Evolutionary conservation across 2,797 vertebrate species (phyloP), one percentile per base, ranked within the genome.

Genomic region (Nyctalus aviator): DNA sequence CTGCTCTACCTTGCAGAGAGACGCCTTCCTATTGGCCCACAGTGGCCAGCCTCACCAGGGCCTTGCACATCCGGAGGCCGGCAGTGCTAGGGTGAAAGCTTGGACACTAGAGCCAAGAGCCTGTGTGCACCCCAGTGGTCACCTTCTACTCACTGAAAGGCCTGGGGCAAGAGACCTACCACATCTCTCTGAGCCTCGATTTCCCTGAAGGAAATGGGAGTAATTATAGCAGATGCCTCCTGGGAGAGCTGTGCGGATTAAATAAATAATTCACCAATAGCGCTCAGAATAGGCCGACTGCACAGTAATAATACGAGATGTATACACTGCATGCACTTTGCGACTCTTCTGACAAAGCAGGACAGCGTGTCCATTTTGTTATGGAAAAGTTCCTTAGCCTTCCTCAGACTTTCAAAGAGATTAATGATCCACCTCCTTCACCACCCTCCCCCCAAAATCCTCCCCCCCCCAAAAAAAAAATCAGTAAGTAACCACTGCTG

Each of bases 211-310:
- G 94, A 90, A 97, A 95, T 78, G 55, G 84, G n/a, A 73, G 18
- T 84, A 66, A 85, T 77, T 84, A 75, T 11, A 81, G 46, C 25
- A 78, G 41, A 69, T 53, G 59, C 32, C 64, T 62, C 88, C 7
- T 27, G 53, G 32, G 50, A 90, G 46, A 62, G 41, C 25, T 88
- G 88, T 77, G 35, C 53, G 37, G 35, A 88, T 95, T 90, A 89
- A 94, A 94, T 84, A 91, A 93, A 88, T 93, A 87, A 94, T 92
- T 96, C 76, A 94, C 79, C 91, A 50, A 85, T 23, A 66, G 57
- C 32, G 53, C 64, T 87, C 44, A 68, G 46, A 46, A 55, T 17
- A 83, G 32, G 37, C 18, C 2, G 1, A 27, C n/a, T 48, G 46
- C 75, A 41, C 7, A 46, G n/a, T n/a, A 90, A 46, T 46, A 90